phyloP scores from a whole-genome alignment of 2,797 vertebrate genomes.

The Decapterus maruadsi region DNA sequence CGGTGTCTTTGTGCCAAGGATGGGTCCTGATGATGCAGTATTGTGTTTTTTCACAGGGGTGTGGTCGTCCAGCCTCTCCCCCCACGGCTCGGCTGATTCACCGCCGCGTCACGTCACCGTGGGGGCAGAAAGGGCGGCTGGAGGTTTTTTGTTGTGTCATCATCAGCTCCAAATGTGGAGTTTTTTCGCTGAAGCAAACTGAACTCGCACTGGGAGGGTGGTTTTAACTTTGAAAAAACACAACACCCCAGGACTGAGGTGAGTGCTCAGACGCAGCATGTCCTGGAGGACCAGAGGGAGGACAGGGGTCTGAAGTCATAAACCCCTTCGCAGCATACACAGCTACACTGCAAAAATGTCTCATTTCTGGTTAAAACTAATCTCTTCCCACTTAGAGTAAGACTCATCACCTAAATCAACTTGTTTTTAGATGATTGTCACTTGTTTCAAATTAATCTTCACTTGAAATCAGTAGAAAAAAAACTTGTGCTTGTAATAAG shows the following conservation, averaged over 20 bases:
- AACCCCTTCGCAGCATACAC: conserved; percentile 44
- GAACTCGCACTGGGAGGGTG: conserved; percentile 1
- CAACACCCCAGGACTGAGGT: conserved; percentile 14
- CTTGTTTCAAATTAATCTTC: too few relatives aligned
- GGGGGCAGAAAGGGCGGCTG: conserved; percentile 24
- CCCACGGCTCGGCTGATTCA: conserved; percentile 31
- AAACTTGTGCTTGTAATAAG: too few relatives aligned
- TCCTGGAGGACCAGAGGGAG: conserved; percentile 17
- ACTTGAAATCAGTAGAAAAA: too few relatives aligned
- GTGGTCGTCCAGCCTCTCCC: conserved; percentile 35
- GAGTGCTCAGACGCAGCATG: conserved; percentile 5
- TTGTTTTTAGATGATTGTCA: too few relatives aligned
- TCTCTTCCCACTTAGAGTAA: too few relatives aligned
- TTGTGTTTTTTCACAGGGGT: conserved; percentile 56
- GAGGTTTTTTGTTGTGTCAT: conserved; percentile 3
- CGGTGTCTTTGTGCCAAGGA: conserved; percentile 31
- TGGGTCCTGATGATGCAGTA: conserved; percentile 39
- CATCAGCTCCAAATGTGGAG: conserved; percentile 12
- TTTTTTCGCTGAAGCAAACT: conserved; percentile 23
- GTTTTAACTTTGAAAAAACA: conserved; percentile 30
- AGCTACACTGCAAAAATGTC: too few relatives aligned
- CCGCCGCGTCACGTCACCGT: conserved; percentile 37
- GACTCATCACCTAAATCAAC: too few relatives aligned
- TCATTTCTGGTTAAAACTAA: too few relatives aligned
- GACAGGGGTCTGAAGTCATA: conserved; percentile 17